Conservation (phyloP, 2,113 vertebrate genomes). For the Rattus norvegicus region GRCr8 NC_086024.1:49971001-49971500, state of each 20-base stretch:
- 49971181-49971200: neutral
- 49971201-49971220: neutral
- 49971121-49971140: neutral
- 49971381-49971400: neutral
- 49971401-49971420: neutral
- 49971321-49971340: neutral
- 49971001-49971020: no score
- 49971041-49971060: neutral
- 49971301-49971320: neutral
- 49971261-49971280: neutral
- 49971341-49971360: neutral
- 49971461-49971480: neutral
- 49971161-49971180: neutral
- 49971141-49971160: neutral
- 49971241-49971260: neutral
- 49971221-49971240: neutral
- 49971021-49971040: neutral
- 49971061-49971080: neutral
- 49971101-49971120: neutral
- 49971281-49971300: neutral
- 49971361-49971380: no score
- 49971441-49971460: neutral
- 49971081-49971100: neutral
- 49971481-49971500: neutral
- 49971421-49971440: neutral